Base-by-base conservation (phyloP, 2,888 invertebrate species). In the Cacoxenus indagator region DNA sequence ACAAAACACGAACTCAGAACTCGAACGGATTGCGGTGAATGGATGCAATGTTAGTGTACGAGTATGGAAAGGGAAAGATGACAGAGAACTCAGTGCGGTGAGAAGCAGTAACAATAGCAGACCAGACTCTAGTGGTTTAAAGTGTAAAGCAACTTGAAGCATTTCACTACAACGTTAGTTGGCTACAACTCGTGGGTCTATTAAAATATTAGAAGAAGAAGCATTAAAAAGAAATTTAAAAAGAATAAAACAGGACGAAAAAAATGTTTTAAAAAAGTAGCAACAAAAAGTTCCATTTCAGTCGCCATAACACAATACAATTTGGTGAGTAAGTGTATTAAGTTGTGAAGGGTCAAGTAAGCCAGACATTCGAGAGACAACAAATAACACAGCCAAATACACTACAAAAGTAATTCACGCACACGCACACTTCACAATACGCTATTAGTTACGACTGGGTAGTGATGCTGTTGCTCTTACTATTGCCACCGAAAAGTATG, bases 11-110 rank as follows among this genome's bases (percentile, higher is more conserved):
- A 59, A 45, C 61, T 45, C 14, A n/a, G 9, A 62, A 45, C 43
- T 45, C 61, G 31, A 24, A 59, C 59, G 61, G 61, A 62, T 62
- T 62, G 61, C 61, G 61, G 61, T 62, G 22, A 9, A 8, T 51
- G 51, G 22, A 19, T 17, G 51, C 17, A 48, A 8, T 14, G 1
- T 8, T 4, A 8, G 17, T 17, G 19, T 4, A 8, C 48, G 1
- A 6, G 43, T 3, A 43, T 17, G 17, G 48, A 17, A 17, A 48
- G 22, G 19, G 48, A 48, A 3, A 51, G 17, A 0, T n/a, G n/a
- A n/a, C n/a, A n/a, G n/a, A n/a, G n/a, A n/a, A n/a, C n/a, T n/a
- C n/a, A n/a, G n/a, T n/a, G n/a, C n/a, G n/a, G n/a, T n/a, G n/a
- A n/a, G n/a, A n/a, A n/a, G n/a, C n/a, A 48, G 19, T 17, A 48